Conservation (phyloP, 35 echinoderm and acorn worm species). For the Eucidaris tribuloides region DNA sequence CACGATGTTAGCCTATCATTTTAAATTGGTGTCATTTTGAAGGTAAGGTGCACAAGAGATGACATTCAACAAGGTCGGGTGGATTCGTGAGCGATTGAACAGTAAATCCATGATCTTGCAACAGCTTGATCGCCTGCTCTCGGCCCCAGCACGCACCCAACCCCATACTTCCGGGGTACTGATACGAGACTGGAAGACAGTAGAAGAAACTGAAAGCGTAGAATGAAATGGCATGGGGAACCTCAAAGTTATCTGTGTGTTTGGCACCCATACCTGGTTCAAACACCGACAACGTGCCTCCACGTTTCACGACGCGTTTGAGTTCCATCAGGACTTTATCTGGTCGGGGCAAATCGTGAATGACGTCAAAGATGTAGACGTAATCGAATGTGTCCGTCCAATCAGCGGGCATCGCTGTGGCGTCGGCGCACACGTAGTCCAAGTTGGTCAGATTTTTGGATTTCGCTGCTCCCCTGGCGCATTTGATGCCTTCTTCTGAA, state of each 20-base stretch:
- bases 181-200: constrained; percentile 64
- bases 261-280: constrained; percentile 39
- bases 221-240: neutral
- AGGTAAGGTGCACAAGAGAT: too few species aligned
- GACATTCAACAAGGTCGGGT: too few species aligned
- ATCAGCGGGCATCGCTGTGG: constrained; percentile 32
- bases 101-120: constrained; percentile 49
- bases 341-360: constrained; percentile 69
- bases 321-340: constrained; percentile 51
- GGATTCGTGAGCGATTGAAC: constrained; percentile 7
- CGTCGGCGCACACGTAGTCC: constrained; percentile 38
- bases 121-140: constrained; percentile 46
- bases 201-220: constrained; percentile 66
- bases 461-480: constrained; percentile 5
- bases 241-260: constrained; percentile 44
- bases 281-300: constrained; percentile 31
- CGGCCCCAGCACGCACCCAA: constrained; percentile 69
- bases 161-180: constrained; percentile 49
- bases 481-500: constrained; percentile 10
- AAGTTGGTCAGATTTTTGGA: constrained; percentile 30
- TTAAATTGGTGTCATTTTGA: too few species aligned
- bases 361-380: constrained; percentile 43
- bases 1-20: too few species aligned
- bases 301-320: constrained; percentile 50
- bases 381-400: constrained; percentile 72